A percentile compares a stretch with the other conserved stretches of the same genome.
phyloP scores from a whole-genome alignment of 2,888 invertebrate species.

The Cryptocephalus moraei region DNA sequence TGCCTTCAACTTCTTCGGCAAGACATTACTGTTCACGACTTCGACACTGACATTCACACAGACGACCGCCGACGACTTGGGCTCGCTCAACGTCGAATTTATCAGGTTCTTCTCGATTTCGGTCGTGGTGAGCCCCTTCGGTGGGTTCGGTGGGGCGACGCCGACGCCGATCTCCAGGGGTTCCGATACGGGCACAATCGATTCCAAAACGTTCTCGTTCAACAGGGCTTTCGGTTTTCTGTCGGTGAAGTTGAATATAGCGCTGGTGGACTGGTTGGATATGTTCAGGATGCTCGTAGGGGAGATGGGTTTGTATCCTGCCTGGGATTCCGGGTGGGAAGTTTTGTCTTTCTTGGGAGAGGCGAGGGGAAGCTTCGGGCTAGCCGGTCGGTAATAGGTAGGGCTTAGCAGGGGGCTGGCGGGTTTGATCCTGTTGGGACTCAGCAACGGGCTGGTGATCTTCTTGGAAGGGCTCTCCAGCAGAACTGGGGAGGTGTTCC shows the following conservation, averaged over 20 bases:
- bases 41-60: conserved; percentile 12
- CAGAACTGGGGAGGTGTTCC: conserved; percentile 1
- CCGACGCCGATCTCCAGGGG: conserved; percentile 24
- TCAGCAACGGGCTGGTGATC: conserved; percentile 9
- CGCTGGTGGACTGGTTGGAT: conserved; percentile 53
- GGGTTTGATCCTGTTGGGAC: conserved; percentile 7
- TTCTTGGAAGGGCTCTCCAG: conserved; percentile 1
- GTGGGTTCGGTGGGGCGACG: conserved; percentile 13
- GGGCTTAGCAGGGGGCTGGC: conserved; percentile 12
- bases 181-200: conserved; percentile 18
- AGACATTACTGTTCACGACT: conserved; percentile 21
- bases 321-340: conserved; percentile 8
- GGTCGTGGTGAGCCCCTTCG: conserved; percentile 42
- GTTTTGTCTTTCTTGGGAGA: conserved; percentile 1
- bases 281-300: conserved; percentile 44
- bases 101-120: conserved; percentile 61
- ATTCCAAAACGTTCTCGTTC: conserved; percentile 17
- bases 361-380: conserved; percentile 21
- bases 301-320: conserved; percentile 14
- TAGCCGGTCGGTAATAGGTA: conserved; percentile 6
- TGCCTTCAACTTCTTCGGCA: conserved; percentile 18
- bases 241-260: conserved; percentile 50
- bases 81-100: conserved; percentile 42
- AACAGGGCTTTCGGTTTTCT: conserved; percentile 22
- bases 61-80: conserved; percentile 25